Evolutionary conservation across 2,113 vertebrate genomes (phyloP).

Genomic region (Camelus bactrianus): DNA sequence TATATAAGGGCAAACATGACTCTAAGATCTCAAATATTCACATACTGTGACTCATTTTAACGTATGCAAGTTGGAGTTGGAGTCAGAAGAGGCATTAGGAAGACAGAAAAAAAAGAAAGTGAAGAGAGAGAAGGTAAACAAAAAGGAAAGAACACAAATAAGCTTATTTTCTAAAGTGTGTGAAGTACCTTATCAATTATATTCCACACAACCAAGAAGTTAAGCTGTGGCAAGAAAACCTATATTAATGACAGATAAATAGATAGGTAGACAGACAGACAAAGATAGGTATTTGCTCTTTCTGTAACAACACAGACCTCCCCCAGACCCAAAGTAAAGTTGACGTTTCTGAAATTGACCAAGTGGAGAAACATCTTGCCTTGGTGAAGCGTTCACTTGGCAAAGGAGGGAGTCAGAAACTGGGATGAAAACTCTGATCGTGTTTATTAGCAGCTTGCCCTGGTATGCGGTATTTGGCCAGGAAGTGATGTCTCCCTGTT

Average conservation of each 20-base stretch:
- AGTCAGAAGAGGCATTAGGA: not conserved
- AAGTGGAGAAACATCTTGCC: not conserved
- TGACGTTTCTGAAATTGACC: slow-evolving; percentile 20
- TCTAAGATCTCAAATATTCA: not conserved
- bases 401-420: not conserved
- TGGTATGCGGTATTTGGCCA: not conserved
- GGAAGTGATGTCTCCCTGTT: not conserved
- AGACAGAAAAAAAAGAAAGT: not conserved
- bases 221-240: not conserved
- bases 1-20: not conserved
- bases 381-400: not conserved
- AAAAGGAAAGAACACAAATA: not conserved
- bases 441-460: not conserved
- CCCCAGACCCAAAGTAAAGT: not conserved
- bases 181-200: not conserved
- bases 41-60: not conserved
- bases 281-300: not conserved
- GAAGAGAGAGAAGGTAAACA: not conserved
- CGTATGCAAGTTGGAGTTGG: not conserved
- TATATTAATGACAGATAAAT: not conserved
- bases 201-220: not conserved
- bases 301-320: not conserved
- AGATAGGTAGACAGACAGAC: not conserved
- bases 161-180: slow-evolving; percentile 1
- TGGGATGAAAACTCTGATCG: not conserved